These are phyloP conservation scores for Tetropium fuscum DNA, from an alignment of 2,888 invertebrate genomes.

Conservation along the genomic window DNA sequence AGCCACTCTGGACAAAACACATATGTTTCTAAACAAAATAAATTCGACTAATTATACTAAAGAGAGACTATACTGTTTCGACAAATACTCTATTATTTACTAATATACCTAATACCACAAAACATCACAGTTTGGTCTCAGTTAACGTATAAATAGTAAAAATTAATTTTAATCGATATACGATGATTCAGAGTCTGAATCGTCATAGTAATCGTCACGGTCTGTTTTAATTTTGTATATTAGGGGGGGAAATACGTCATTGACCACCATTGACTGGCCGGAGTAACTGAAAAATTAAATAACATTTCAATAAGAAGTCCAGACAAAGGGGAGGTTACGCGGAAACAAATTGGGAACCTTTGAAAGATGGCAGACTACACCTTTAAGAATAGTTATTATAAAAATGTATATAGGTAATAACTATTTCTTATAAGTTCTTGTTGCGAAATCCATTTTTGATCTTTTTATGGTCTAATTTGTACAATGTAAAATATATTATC, in stretches of 20 bases:
- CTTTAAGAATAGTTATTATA: too few relatives aligned
- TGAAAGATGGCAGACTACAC: too few relatives aligned
- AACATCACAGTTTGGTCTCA: conserved; percentile 43
- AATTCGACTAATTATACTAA: conserved; percentile 11
- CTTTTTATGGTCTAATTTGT: too few relatives aligned
- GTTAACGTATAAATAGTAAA: conserved; percentile 25
- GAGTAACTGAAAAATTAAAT: conserved; percentile 85
- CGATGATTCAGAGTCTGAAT: conserved; percentile 45
- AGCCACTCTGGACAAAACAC: conserved; percentile 41
- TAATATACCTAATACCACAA: conserved; percentile 35
- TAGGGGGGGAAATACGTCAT: conserved; percentile 89
- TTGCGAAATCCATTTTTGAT: too few relatives aligned
- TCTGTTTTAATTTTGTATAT: conserved; percentile 57
- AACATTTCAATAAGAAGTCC: conserved; percentile 62
- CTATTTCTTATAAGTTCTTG: too few relatives aligned
- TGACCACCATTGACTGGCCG: conserved; percentile 92
- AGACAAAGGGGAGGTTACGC: too few relatives aligned
- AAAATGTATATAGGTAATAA: too few relatives aligned
- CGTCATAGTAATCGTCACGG: conserved; percentile 44
- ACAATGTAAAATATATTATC: too few relatives aligned
- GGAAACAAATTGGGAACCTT: too few relatives aligned
- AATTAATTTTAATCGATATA: conserved; percentile 27
- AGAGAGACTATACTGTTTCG: conserved; percentile 16
- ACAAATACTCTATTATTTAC: conserved; percentile 6
- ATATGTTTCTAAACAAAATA: conserved; percentile 32